Conservation (phyloP, 2,888 invertebrate species). For the Drosophila fungiperda region DNA sequence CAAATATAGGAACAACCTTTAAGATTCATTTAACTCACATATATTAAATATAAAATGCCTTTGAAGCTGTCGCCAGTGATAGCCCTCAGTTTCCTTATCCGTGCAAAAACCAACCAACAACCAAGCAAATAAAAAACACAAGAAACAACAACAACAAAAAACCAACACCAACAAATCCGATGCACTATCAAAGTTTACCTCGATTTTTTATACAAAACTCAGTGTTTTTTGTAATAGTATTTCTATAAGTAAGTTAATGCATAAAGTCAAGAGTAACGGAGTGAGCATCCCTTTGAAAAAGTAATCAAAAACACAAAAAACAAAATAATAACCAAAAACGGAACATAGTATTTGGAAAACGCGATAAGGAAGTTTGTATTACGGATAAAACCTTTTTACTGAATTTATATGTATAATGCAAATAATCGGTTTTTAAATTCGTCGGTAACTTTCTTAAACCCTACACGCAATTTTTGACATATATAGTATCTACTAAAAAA, state of each 20-base stretch:
- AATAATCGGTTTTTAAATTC: constrained; percentile 74
- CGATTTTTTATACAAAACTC: constrained; percentile 78
- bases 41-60: constrained; percentile 51
- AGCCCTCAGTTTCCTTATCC: constrained; percentile 56
- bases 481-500: constrained; percentile 61
- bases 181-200: constrained; percentile 80
- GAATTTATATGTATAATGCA: constrained; percentile 67
- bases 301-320: constrained; percentile 3
- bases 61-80: constrained; percentile 35
- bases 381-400: constrained; percentile 68
- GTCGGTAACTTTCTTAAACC: constrained; percentile 60
- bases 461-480: constrained; percentile 66
- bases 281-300: constrained; percentile 19
- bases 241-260: constrained; percentile 61
- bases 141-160: constrained; percentile 12
- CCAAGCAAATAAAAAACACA: constrained; percentile 16
- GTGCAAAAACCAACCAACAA: constrained; percentile 6
- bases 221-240: constrained; percentile 69
- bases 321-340: constrained; percentile 12
- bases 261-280: constrained; percentile 24
- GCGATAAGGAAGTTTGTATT: constrained; percentile 55
- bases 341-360: constrained; percentile 3
- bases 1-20: constrained; percentile 6
- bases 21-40: constrained; percentile 12
- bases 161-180: constrained; percentile 57